phyloP scores from a whole-genome alignment of 2,113 vertebrate genomes.

The Xerus inauris region DNA sequence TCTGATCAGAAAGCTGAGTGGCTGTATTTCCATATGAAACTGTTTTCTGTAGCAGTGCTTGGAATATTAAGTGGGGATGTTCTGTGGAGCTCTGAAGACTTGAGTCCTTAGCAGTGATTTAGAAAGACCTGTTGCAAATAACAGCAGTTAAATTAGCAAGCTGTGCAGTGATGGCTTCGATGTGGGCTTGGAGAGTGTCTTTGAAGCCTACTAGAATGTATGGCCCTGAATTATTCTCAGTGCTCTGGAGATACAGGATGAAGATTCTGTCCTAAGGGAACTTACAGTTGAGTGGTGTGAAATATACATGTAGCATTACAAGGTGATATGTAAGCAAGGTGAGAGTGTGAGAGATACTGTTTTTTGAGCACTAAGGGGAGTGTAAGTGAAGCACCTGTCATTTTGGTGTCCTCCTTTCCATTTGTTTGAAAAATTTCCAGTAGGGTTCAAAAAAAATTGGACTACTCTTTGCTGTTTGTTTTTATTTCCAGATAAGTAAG shows the following conservation, averaged over 20 bases:
- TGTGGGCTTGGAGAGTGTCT: slow-evolving; percentile 43
- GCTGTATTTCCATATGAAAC: slow-evolving; percentile 80
- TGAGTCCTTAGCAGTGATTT: slow-evolving; percentile 79
- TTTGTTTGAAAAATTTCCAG: not conserved
- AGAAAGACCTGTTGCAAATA: slow-evolving; percentile 74
- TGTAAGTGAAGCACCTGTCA: not conserved
- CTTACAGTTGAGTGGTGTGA: slow-evolving; percentile 17
- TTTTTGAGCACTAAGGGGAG: not conserved
- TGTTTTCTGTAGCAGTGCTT: slow-evolving; percentile 72
- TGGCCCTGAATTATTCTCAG: not conserved
- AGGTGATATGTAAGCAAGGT: not conserved
- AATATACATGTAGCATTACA: not conserved
- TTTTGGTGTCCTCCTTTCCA: not conserved
- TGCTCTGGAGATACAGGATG: not conserved
- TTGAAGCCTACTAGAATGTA: slow-evolving; percentile 42
- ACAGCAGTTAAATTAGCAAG: slow-evolving; percentile 72
- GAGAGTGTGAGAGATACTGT: not conserved
- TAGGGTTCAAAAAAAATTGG: not conserved
- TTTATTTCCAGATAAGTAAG: slow-evolving; percentile 4
- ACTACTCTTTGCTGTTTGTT: not conserved
- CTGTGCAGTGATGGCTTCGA: slow-evolving; percentile 64
- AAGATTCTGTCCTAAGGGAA: slow-evolving; percentile 19
- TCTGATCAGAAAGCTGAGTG: slow-evolving; percentile 76
- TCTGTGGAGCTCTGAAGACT: slow-evolving; percentile 59
- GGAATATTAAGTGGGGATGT: slow-evolving; percentile 74